Evolutionary conservation across 2,113 vertebrate genomes (phyloP).

Genomic region (Eptatretus burgeri): DNA sequence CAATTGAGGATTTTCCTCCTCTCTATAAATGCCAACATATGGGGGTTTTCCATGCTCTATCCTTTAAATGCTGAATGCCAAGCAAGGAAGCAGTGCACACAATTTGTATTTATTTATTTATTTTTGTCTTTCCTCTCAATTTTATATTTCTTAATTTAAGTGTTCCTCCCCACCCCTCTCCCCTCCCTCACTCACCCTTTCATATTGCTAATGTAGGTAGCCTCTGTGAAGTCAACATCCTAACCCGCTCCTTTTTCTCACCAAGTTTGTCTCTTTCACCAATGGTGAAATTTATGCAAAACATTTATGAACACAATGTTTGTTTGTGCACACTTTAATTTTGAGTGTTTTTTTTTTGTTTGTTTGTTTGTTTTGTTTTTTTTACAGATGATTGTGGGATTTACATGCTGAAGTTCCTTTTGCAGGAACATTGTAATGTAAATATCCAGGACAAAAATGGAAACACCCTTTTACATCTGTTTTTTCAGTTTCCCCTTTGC

Average conservation of each 20-base stretch:
- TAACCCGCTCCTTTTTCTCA: background rate
- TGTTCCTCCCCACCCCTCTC: background rate
- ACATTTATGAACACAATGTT: background rate
- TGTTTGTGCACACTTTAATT: background rate
- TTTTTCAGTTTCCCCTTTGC: slow-evolving; percentile 21
- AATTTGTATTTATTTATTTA: too few relatives aligned
- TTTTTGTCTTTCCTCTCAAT: too few relatives aligned
- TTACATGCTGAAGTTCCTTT: slow-evolving; percentile 20
- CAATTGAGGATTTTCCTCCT: too few relatives aligned
- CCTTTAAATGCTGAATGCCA: too few relatives aligned
- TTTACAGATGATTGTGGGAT: slow-evolving; percentile 20
- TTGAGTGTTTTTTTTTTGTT: slow-evolving; percentile 1
- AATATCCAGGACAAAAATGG: slow-evolving; percentile 22
- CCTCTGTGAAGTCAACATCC: background rate
- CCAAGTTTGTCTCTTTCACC: background rate
- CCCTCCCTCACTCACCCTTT: background rate
- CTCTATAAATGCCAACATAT: too few relatives aligned
- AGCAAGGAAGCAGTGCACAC: too few relatives aligned
- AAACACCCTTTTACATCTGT: slow-evolving; percentile 28
- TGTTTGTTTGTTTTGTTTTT: slow-evolving; percentile 12
- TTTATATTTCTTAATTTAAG: background rate
- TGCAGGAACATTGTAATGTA: slow-evolving; percentile 24
- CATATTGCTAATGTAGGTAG: background rate
- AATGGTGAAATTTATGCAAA: background rate
- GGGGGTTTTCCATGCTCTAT: too few relatives aligned